phyloP scores from a whole-genome alignment of 2,113 vertebrate genomes.

The Actenoides hombroni region DNA sequence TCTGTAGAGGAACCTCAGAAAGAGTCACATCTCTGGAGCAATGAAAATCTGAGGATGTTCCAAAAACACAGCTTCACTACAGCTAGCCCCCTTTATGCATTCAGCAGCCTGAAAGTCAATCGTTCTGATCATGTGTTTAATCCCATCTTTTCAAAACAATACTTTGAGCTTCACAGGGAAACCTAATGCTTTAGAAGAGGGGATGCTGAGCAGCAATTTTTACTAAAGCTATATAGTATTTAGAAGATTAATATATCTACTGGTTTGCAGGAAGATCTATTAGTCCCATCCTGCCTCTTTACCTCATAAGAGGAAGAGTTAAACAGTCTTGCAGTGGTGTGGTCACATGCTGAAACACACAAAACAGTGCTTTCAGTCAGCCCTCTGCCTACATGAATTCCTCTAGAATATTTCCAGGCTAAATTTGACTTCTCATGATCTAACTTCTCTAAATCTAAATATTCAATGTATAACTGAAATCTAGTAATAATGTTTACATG shows the following conservation, averaged over 20 bases:
- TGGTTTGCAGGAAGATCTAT: background rate
- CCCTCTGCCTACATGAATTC: background rate
- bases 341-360: background rate
- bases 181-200: background rate
- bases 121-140: background rate
- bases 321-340: background rate
- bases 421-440: background rate
- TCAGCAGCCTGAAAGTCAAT: background rate
- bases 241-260: background rate
- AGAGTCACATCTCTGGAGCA: fast-evolving
- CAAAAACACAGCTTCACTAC: background rate
- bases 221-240: background rate
- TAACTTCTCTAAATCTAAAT: background rate
- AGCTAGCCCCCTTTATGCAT: background rate
- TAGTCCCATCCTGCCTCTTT: background rate
- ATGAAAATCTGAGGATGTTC: background rate
- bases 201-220: background rate
- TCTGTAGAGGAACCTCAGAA: background rate
- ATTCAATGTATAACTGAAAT: background rate
- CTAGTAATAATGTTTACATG: background rate
- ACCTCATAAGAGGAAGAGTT: background rate
- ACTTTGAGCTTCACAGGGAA: background rate
- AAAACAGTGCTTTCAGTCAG: background rate
- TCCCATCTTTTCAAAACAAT: background rate
- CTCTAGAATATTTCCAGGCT: background rate